phyloP scores from a whole-genome alignment of 2,888 invertebrate genomes.

The Drosophila austrosaltans region DNA sequence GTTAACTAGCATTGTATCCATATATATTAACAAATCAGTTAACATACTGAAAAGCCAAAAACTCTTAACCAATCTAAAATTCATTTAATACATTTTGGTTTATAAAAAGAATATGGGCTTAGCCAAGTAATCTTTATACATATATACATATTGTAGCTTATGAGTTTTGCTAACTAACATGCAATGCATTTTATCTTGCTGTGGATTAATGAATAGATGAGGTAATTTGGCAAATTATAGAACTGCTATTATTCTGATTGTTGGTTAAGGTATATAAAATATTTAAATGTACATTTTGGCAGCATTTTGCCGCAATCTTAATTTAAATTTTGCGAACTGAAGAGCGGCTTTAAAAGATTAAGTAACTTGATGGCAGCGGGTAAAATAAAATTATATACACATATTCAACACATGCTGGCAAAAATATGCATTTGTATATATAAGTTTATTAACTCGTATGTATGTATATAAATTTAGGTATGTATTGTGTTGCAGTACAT shows the following conservation, averaged over 20 bases:
- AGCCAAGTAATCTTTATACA: no score
- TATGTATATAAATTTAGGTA: slow-evolving; percentile 3
- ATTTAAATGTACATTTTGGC: background rate
- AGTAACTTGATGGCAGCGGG: slow-evolving; percentile 2
- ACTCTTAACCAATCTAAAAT: no score
- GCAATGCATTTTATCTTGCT: background rate
- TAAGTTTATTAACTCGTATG: slow-evolving; percentile 7
- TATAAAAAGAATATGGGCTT: no score
- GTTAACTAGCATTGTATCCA: no score
- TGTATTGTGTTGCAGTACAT: slow-evolving; percentile 10
- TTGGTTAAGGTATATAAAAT: background rate
- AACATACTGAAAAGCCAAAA: no score
- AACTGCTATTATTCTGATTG: slow-evolving; percentile 7
- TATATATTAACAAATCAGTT: no score
- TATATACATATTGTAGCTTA: no score
- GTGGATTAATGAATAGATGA: background rate
- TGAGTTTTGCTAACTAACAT: no score
- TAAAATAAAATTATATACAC: slow-evolving; percentile 21
- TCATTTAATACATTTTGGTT: no score
- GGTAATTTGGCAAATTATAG: background rate
- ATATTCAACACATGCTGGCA: background rate
- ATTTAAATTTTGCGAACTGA: slow-evolving; percentile 1
- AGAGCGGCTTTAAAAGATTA: slow-evolving; percentile 3
- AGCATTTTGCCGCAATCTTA: background rate
- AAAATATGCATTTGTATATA: slow-evolving; percentile 11